Base-by-base conservation (phyloP, 2,888 invertebrate species). In the Rapana venosa region DNA sequence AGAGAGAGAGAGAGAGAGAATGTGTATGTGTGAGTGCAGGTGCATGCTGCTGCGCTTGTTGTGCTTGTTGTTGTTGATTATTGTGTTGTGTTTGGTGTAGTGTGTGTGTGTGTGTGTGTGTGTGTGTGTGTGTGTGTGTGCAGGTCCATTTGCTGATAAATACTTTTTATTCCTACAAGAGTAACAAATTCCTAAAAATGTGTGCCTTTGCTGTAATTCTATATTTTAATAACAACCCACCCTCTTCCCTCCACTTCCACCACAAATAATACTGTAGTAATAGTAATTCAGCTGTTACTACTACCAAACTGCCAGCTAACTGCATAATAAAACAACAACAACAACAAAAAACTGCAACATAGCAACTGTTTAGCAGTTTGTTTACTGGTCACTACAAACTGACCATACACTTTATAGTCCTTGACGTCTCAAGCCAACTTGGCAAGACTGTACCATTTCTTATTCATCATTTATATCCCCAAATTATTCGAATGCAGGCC, bases 91-190 rank as follows among this genome's bases (percentile, higher is more conserved):
- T 79, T 17, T 79, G 32, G 11, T 79, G 17, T 79, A 17, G 15
- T 1, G 30, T 74, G 11, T 11, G 15, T 35, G 20, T 17, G 17
- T 32, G 17, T 79, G 32, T 32, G 1, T 79, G 32, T 79, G 79
- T 35, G 17, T 79, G 79, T 79, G 79, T 79, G 79, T 35, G 79
- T 35, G 35, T 35, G 35, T 79, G 79, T 79, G 79, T 79, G 17
- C 4, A 13, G 13, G 8, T 47, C 2, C 47, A 47, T 47, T 2
- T 47, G 8, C 47, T 47, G 8, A 47, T 47, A 47, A 47, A 8
- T 8, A 47, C 47, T 47, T 47, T 8, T 47, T 47, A 47, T 47
- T 8, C 47, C 8, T 47, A 47, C 2, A 47, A 47, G 47, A 2
- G 26, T 66, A 66, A 22, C 66, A 66, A 26, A 2, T 66, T 26